A percentile compares a stretch with the other conserved stretches of the same genome.
Evolutionary conservation across 2,888 invertebrate genomes (phyloP).

Genomic region (Steromphala cineraria): DNA sequence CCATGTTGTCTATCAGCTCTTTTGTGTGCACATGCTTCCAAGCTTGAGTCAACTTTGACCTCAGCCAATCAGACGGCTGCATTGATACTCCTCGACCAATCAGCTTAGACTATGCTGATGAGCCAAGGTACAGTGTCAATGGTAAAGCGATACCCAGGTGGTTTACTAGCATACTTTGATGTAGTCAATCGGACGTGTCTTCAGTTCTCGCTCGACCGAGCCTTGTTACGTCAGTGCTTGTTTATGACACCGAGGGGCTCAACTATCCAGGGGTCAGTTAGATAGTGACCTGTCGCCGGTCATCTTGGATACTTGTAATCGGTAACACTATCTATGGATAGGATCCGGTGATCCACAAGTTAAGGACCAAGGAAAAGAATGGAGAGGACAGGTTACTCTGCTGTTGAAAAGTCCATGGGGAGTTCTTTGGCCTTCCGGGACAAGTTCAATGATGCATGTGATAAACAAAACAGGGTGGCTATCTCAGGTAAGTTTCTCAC

Average conservation of each 20-base stretch:
- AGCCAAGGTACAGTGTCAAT: slow-evolving; percentile 6
- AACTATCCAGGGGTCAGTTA: too few relatives aligned
- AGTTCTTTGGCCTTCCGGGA: slow-evolving; percentile 19
- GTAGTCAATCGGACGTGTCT: background rate
- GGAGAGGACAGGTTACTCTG: background rate
- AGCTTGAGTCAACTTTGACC: background rate
- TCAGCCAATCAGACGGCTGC: background rate
- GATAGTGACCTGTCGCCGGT: too few relatives aligned
- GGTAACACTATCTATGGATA: background rate
- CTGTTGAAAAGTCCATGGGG: too few relatives aligned
- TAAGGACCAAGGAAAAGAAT: background rate
- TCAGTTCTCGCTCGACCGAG: background rate
- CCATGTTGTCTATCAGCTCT: background rate
- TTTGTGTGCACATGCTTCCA: slow-evolving; percentile 12
- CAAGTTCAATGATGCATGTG: slow-evolving; percentile 53
- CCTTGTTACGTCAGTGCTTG: background rate
- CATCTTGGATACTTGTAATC: too few relatives aligned
- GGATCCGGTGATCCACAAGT: background rate
- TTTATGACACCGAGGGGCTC: too few relatives aligned
- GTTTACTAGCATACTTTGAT: slow-evolving; percentile 3
- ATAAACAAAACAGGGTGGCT: slow-evolving; percentile 57
- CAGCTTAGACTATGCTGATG: background rate
- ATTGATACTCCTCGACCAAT: background rate
- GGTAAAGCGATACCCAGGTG: slow-evolving; percentile 13
- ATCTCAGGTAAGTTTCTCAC: slow-evolving; percentile 47